These are phyloP conservation scores for Cydia splendana DNA, from an alignment of 1,140 invertebrate species.

Conservation along the genomic window DNA sequence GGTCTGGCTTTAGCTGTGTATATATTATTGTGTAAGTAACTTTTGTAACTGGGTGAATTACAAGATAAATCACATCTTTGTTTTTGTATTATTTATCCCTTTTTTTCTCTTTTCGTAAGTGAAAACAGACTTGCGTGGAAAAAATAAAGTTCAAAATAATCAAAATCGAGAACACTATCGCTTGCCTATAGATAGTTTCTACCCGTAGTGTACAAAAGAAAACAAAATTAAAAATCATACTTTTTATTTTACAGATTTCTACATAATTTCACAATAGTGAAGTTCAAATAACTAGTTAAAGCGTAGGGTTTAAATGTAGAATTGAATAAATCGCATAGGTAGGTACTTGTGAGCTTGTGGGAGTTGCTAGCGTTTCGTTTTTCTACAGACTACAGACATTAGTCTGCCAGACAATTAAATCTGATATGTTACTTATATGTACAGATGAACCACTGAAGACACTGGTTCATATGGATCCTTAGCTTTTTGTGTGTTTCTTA, in stretches of 20 bases:
- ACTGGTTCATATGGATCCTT: too few species aligned
- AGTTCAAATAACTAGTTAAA: neutral
- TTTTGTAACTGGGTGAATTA: neutral
- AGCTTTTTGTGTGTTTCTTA: too few species aligned
- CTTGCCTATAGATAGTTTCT: neutral
- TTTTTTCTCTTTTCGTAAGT: neutral
- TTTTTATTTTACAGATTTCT: conserved; percentile 13
- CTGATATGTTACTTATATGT: too few species aligned
- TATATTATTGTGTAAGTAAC: conserved; percentile 12
- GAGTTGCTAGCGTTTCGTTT: too few species aligned
- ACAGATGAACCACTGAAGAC: too few species aligned
- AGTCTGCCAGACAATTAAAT: too few species aligned
- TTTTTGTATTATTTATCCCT: neutral
- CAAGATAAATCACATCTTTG: neutral
- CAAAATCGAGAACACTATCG: neutral
- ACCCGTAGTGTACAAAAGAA: neutral
- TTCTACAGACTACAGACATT: too few species aligned
- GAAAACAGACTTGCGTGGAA: too few species aligned
- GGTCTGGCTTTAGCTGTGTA: neutral
- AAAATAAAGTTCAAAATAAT: neutral
- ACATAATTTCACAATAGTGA: neutral
- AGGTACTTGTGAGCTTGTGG: neutral
- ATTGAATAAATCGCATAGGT: neutral
- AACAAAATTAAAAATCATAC: neutral
- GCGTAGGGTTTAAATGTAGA: neutral